Evolutionary conservation across 2,113 vertebrate genomes (phyloP), one percentile per base, ranked within the genome.

Genomic region (Anas platyrhynchos): DNA sequence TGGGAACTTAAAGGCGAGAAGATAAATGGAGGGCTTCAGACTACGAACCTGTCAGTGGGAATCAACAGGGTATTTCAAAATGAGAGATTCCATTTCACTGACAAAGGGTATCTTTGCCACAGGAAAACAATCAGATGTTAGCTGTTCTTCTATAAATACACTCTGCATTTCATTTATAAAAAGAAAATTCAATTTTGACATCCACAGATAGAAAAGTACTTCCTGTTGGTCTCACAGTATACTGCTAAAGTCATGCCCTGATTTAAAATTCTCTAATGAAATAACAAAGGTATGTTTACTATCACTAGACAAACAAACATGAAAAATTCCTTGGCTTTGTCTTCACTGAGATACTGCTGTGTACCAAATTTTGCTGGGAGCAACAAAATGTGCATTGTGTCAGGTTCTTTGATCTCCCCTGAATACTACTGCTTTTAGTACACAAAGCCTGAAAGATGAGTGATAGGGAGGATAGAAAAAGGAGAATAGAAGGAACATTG

Each of bases 311-410:
- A 92, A 96, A 88, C 68, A 94, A 96, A 86, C 88, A 91, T 50
- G 58, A 86, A 76, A 88, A 86, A 93, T 58, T 88, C 80, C 86
- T 91, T 94, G 90, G 66, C 80, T 96, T 96, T 97, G 88, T 94
- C 88, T 69, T 92, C 66, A 32, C 55, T 61, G 46, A 73, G 90
- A 89, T 88, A 91, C 92, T 0, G 11, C 5, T 72, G 90, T 73
- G 15, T 91, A 88, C 83, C 16, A 8, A 89, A 85, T 80, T 95
- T 71, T 91, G 71, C 88, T 75, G 36, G 86, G 54, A 96, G 83
- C 55, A 90, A 93, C 77, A 87, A 91, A 73, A 71, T 22, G 7
- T 94, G 74, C n/a, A 86, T 50, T 90, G 83, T 79, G 94, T 90
- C 92, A 78, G 41, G 38, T 90, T 89, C 90, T 96, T 94, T 96